Evolutionary conservation across 1,140 invertebrate species (phyloP).

Genomic region (Colletes gigas): DNA sequence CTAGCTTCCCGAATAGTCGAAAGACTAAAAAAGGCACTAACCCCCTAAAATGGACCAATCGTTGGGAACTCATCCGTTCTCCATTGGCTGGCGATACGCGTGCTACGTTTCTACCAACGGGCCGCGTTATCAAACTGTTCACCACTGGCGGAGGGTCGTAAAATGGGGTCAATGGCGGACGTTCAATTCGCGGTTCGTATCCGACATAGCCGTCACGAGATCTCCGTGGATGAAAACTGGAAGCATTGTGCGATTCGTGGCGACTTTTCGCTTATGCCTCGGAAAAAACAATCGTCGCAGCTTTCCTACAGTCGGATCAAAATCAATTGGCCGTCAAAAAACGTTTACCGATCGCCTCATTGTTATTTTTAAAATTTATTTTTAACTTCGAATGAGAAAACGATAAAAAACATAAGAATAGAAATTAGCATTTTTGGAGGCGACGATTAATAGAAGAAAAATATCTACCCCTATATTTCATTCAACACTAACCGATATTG

Average conservation of each 20-base stretch:
- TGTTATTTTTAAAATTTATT: too few relatives aligned
- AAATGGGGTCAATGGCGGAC: conserved; percentile 21
- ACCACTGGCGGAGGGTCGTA: neutral
- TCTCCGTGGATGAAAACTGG: neutral
- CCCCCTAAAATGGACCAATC: conserved; percentile 27
- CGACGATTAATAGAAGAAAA: too few relatives aligned
- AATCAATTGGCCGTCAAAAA: too few relatives aligned
- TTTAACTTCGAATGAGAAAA: too few relatives aligned
- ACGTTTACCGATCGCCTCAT: too few relatives aligned
- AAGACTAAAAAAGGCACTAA: conserved; percentile 15
- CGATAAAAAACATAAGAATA: too few relatives aligned
- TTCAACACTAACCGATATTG: neutral
- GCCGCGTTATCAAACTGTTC: conserved; percentile 26
- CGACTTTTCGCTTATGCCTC: neutral
- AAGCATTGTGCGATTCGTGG: too few relatives aligned
- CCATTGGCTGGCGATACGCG: conserved; percentile 5
- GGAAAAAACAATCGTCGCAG: neutral
- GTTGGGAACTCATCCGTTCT: conserved; percentile 39
- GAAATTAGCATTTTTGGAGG: too few relatives aligned
- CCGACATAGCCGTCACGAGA: neutral
- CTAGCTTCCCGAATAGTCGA: neutral
- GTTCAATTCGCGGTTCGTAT: conserved; percentile 7
- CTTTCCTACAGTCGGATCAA: too few relatives aligned
- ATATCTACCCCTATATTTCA: too few relatives aligned
- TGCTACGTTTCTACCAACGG: neutral